Percentiles rank a stretch among this genome's conserved stretches.
phyloP scores from a whole-genome alignment of 1,140 invertebrate species.

The Brachionus angularis region DNA sequence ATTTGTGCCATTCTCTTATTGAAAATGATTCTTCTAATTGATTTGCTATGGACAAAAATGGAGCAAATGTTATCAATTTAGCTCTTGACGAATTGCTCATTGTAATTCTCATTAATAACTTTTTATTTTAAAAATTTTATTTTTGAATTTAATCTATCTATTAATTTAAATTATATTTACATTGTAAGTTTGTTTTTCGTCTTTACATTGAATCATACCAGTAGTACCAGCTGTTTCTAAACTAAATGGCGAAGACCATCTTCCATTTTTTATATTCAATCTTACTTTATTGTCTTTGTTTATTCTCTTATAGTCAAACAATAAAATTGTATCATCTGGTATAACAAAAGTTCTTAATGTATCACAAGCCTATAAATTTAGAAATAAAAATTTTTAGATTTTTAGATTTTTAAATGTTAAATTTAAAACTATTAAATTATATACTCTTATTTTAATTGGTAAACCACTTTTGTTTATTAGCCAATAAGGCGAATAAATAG shows the following conservation, averaged over 20 bases:
- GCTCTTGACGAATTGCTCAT: constrained; percentile 32
- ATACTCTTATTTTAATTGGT: constrained; percentile 28
- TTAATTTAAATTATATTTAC: too few species aligned
- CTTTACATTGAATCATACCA: constrained; percentile 35
- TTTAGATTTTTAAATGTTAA: too few species aligned
- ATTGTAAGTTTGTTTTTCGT: constrained; percentile 10
- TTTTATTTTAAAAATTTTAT: too few species aligned
- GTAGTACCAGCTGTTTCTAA: constrained; percentile 42
- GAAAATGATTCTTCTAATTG: not conserved
- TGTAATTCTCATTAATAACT: constrained; percentile 36
- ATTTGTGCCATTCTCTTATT: not conserved
- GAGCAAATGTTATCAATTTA: constrained; percentile 42
- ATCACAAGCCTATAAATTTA: too few species aligned
- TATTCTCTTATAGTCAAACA: constrained; percentile 6
- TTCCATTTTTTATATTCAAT: constrained; percentile 1
- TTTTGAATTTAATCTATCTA: too few species aligned
- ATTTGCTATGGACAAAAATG: constrained; percentile 36
- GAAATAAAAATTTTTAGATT: too few species aligned
- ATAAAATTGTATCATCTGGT: constrained; percentile 12
- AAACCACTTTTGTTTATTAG: constrained; percentile 34
- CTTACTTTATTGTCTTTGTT: constrained; percentile 36
- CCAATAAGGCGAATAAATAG: constrained; percentile 33
- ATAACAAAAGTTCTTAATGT: not conserved
- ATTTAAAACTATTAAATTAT: too few species aligned
- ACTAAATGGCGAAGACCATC: constrained; percentile 5